Conservation (phyloP, 2,113 vertebrate genomes). For the Lutjanus erythropterus region DNA sequence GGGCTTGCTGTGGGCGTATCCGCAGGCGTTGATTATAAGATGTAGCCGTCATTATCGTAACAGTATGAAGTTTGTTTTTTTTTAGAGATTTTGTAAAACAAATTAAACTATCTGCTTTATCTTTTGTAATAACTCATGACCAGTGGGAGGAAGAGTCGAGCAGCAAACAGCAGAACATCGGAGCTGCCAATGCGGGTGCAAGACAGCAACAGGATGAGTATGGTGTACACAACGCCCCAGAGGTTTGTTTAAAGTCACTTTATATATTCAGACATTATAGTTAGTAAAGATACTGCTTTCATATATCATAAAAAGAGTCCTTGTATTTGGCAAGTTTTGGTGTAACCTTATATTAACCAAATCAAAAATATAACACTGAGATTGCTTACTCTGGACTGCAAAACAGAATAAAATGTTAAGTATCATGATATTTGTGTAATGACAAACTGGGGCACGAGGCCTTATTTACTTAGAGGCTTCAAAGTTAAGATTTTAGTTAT, state of each 20-base stretch:
- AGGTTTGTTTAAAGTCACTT: conserved; percentile 76
- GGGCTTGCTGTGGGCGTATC: not conserved
- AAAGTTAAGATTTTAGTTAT: not conserved
- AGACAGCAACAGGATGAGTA: conserved; percentile 89
- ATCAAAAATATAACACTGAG: not conserved
- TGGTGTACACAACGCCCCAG: conserved; percentile 91
- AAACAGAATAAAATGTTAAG: not conserved
- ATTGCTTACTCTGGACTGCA: not conserved
- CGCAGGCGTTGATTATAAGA: not conserved
- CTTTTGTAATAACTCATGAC: not conserved
- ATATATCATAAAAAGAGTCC: too few species aligned
- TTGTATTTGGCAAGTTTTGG: not conserved
- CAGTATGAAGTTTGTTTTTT: not conserved
- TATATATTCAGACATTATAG: not conserved
- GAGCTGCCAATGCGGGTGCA: conserved; percentile 90
- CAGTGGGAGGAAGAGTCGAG: conserved; percentile 83
- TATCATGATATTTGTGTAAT: not conserved
- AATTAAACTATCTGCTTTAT: not conserved
- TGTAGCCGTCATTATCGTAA: fast-evolving
- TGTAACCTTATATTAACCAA: not conserved
- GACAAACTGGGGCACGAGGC: not conserved
- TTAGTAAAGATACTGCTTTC: not conserved
- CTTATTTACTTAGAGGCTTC: not conserved
- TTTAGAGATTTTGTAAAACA: not conserved
- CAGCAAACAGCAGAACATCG: conserved; percentile 83